Percentiles rank a stretch among this genome's conserved stretches.
Evolutionary conservation across 2,888 invertebrate species (phyloP).

Genomic region (Deroplatys truncata): DNA sequence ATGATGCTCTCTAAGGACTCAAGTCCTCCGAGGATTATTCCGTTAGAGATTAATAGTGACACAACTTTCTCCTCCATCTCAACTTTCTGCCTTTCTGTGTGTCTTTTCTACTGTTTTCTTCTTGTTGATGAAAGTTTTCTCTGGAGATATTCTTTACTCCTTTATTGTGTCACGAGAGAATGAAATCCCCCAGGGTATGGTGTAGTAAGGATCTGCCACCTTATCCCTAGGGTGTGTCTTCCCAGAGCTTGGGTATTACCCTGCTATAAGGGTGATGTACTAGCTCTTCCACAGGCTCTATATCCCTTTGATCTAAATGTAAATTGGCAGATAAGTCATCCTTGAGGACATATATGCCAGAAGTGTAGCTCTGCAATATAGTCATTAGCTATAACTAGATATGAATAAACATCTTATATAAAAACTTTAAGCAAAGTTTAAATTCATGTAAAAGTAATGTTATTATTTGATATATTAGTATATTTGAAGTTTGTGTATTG

Average conservation of each 20-base stretch:
- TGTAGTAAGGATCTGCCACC: neutral
- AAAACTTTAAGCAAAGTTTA: too few species aligned
- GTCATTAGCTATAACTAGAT: too few species aligned
- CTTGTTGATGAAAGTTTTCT: neutral
- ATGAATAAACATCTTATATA: too few species aligned
- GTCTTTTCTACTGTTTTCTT: neutral
- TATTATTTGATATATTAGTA: too few species aligned
- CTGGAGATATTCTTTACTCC: neutral
- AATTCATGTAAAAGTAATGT: too few species aligned
- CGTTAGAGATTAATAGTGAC: neutral
- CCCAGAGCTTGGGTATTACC: neutral
- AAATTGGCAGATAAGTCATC: too few species aligned
- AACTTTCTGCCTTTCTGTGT: neutral
- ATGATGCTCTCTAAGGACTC: neutral
- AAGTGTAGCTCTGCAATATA: too few species aligned
- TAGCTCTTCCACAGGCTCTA: too few species aligned
- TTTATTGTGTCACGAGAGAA: neutral
- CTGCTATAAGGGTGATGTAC: too few species aligned
- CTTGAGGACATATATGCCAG: too few species aligned
- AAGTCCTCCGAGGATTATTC: neutral
- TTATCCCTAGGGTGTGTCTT: neutral
- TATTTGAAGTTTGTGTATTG: too few species aligned
- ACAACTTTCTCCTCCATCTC: neutral
- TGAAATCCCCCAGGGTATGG: neutral
- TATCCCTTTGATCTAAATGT: too few species aligned